phyloP scores from a whole-genome alignment of 1,140 invertebrate genomes.

The Drosophila tani region DNA sequence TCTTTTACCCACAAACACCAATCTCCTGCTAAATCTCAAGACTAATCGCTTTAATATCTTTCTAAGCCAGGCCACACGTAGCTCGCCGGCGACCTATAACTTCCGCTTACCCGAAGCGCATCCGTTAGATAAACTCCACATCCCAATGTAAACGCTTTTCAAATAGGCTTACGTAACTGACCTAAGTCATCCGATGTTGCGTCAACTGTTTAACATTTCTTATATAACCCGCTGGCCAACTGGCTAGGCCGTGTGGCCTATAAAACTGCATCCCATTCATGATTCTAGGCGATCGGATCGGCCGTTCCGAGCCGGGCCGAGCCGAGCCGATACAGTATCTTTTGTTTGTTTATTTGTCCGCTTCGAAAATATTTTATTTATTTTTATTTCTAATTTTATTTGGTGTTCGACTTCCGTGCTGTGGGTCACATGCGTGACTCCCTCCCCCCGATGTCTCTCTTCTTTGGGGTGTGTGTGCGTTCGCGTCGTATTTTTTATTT shows the following conservation, averaged over 20 bases:
- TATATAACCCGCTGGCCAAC: conserved; percentile 56
- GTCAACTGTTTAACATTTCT: conserved; percentile 55
- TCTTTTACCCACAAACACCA: too few relatives aligned
- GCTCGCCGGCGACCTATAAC: conserved; percentile 17
- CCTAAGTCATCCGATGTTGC: conserved; percentile 62
- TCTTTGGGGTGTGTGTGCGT: conserved; percentile 34
- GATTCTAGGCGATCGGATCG: conserved; percentile 59
- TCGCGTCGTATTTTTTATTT: conserved; percentile 40
- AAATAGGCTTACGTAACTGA: conserved; percentile 68
- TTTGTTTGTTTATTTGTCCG: conserved; percentile 58
- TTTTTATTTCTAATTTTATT: conserved; percentile 32
- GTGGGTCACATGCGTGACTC: conserved; percentile 70
- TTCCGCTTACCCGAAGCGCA: conserved; percentile 29
- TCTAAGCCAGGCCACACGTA: conserved; percentile 2
- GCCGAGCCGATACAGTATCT: conserved; percentile 45
- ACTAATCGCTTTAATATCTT: conserved; percentile 1
- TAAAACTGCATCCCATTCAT: conserved; percentile 67
- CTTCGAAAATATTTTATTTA: conserved; percentile 49
- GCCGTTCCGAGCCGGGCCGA: conserved; percentile 19
- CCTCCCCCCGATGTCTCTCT: conserved; percentile 21
- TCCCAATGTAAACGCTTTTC: conserved; percentile 30
- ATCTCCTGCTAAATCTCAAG: neutral
- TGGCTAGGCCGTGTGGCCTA: conserved; percentile 11
- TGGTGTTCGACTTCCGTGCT: conserved; percentile 71
- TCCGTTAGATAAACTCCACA: conserved; percentile 47